Evolutionary conservation across 1,140 invertebrate genomes (phyloP).

Genomic region (Lethocerus indicus): DNA sequence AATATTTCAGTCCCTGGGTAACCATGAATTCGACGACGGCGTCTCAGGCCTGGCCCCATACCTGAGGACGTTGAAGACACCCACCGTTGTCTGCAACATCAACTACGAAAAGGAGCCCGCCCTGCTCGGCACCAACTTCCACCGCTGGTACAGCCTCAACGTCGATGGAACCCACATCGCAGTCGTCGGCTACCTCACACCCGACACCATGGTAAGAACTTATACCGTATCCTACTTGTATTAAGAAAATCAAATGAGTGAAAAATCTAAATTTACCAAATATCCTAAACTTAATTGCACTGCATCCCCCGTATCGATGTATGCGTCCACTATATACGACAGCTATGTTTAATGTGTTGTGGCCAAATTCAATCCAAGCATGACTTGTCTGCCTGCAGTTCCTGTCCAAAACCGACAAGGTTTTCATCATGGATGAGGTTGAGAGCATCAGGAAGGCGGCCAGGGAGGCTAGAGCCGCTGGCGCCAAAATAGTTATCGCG

Average conservation of each 20-base stretch:
- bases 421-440: constrained; percentile 61
- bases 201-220: constrained; percentile 60
- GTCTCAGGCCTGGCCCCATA: constrained; percentile 58
- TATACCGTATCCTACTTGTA: no score
- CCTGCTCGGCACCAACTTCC: constrained; percentile 28
- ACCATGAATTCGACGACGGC: constrained; percentile 86
- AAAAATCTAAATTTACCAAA: no score
- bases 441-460: constrained; percentile 48
- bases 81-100: constrained; percentile 62
- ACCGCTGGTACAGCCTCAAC: constrained; percentile 46
- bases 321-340: no score
- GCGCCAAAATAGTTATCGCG: constrained; percentile 54
- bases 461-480: constrained; percentile 36
- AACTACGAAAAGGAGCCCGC: constrained; percentile 43
- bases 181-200: constrained; percentile 76
- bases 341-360: no score
- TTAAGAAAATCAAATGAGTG: no score
- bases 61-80: constrained; percentile 40
- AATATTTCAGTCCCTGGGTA: constrained; percentile 63
- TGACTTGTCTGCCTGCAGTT: no score
- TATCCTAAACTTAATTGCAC: no score
- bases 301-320: no score
- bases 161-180: constrained; percentile 49
- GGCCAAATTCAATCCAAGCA: no score
- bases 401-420: constrained; percentile 38